Base-by-base conservation (phyloP, 1,140 invertebrate species). In the Drosophila sulfurigaster region DNA sequence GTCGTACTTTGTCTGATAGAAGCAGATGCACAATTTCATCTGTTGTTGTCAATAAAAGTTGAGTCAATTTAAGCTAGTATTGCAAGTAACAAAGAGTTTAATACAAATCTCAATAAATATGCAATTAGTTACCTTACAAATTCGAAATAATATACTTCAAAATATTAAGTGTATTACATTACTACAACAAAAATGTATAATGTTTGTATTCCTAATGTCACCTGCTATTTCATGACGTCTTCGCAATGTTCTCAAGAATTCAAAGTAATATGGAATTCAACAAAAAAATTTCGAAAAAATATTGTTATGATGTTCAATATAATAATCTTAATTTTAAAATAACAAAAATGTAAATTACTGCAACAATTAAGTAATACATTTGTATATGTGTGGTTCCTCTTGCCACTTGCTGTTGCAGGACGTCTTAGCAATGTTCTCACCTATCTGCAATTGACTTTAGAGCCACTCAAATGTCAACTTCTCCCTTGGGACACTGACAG, bases 381-480 rank as follows among this genome's bases (percentile, higher is more conserved):
- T 20, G 3, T 20, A 41, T 41, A 3, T 10, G 10, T 10, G 7
- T 41, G 2, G 8, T 41, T n/a, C 10, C 0, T 41, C 7, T n/a
- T 41, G 38, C 38, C 11, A 41, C 38, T 4, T 43, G 41, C 11
- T 43, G 41, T 43, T 43, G n/a, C n/a, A 43, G 4, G 41, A n/a
- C 41, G 11, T 43, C 41, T 43, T 43, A 41, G 41, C n/a, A 3
- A 5, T 43, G 41, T 49, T 49, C 20, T 7, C 46, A 48, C 10
- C 5, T 15, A n/a, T 46, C 45, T 6, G 6, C 2, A 13, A 7
- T 20, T 54, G 67, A 35, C 28, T 64, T 63, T 32, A 28, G 45
- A 20, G 15, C 5, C 57, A 16, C 41, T 64, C 10, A 49, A 71
- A 59, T 74, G 54, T 67, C 64, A 52, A 43, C 45, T 60, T 16